Conservation (phyloP, 2,113 vertebrate species). For the Callipepla squamata region DNA sequence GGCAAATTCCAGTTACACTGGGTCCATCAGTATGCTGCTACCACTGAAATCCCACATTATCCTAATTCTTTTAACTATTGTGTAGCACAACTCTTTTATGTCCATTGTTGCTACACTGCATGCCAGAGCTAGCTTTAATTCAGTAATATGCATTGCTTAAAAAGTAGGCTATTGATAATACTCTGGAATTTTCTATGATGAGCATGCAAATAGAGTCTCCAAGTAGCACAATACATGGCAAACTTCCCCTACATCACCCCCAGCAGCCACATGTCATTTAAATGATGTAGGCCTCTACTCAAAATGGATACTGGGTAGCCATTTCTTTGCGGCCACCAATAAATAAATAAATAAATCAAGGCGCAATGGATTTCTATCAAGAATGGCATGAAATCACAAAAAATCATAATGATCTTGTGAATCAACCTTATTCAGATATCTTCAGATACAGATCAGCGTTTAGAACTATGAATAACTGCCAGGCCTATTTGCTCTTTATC, state of each 20-base stretch:
- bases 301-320: background rate
- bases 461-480: no score
- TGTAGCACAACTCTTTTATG: background rate
- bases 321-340: background rate
- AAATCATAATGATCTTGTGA: fast-evolving
- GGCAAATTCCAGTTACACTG: background rate
- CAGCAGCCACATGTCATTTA: fast-evolving
- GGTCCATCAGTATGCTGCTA: background rate
- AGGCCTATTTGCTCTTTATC: background rate
- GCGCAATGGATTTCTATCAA: background rate
- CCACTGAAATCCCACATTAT: background rate
- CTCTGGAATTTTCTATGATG: background rate
- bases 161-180: background rate
- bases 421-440: background rate
- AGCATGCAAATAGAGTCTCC: background rate
- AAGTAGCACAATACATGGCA: background rate
- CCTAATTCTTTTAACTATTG: background rate
- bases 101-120: background rate
- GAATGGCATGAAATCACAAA: background rate
- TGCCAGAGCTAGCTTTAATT: background rate
- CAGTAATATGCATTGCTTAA: background rate
- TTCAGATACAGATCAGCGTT: background rate
- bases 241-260: background rate
- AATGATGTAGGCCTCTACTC: background rate
- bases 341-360: background rate